Percentiles rank a stretch among this genome's conserved stretches.
These are phyloP conservation scores for Tethya wilhelma DNA, from an alignment of 37 sponge, comb jelly and placozoan species.

Conservation along the genomic window DNA sequence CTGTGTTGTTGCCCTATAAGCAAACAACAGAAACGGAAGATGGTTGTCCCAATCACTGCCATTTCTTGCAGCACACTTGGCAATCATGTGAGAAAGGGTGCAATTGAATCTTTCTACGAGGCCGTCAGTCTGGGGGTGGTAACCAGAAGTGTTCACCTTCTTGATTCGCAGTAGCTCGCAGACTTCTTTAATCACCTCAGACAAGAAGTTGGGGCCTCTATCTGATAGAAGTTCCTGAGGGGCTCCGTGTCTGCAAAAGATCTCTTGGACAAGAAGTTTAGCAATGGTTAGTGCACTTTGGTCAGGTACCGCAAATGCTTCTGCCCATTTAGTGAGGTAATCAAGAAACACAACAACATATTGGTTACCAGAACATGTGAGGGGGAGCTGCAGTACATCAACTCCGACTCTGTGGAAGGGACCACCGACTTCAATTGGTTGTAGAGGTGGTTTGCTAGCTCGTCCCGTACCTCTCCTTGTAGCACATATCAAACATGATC, in stretches of 20 bases:
- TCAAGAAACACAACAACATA: constrained; percentile 66
- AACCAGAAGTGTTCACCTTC: constrained; percentile 67
- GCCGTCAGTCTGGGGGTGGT: constrained; percentile 68
- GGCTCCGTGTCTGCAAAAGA: constrained; percentile 36
- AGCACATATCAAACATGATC: constrained; percentile 36
- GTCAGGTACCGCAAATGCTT: constrained; percentile 68
- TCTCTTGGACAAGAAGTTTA: constrained; percentile 37
- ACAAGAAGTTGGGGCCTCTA: constrained; percentile 48
- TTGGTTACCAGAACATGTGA: constrained; percentile 40
- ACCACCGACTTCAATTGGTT: constrained; percentile 62
- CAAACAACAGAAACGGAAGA: too few species aligned
- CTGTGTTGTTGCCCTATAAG: too few species aligned
- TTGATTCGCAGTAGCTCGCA: constrained; percentile 23
- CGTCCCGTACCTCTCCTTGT: constrained; percentile 21
- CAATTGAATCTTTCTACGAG: too few species aligned
- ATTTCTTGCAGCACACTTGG: too few species aligned
- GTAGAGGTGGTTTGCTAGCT: constrained; percentile 11
- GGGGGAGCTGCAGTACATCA: constrained; percentile 54
- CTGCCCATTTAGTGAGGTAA: constrained; percentile 78
- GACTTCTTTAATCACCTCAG: too few species aligned
- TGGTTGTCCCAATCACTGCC: too few species aligned
- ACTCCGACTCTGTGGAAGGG: constrained; percentile 69
- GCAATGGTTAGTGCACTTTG: constrained; percentile 53
- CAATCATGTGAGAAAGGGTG: too few species aligned
- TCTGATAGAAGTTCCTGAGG: constrained; percentile 53